A percentile compares a stretch with the other conserved stretches of the same genome.
Evolutionary conservation across 2,797 vertebrate genomes (phyloP).

Genomic region (Pangasius macronema): DNA sequence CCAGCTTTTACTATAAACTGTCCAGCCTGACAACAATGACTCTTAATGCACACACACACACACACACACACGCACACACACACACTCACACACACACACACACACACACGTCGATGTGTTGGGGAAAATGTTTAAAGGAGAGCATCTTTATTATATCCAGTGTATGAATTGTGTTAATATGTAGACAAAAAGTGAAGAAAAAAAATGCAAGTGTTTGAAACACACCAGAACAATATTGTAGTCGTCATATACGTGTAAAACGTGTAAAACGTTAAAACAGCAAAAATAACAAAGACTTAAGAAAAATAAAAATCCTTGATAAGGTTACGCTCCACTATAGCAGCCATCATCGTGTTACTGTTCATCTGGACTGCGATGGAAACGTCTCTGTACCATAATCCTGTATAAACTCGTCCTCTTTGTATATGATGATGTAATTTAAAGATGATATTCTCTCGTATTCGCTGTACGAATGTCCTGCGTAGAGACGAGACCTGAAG

Average conservation of each 20-base stretch:
- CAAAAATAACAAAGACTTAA: constrained; percentile 62
- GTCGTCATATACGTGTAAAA: constrained; percentile 79
- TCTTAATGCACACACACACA: not conserved
- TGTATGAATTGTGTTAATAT: constrained; percentile 82
- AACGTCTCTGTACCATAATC: constrained; percentile 74
- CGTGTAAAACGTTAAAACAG: constrained; percentile 77
- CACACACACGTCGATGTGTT: constrained; percentile 45
- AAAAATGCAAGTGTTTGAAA: constrained; percentile 73
- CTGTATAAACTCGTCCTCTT: constrained; percentile 76
- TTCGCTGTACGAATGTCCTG: constrained; percentile 65
- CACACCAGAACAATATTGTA: constrained; percentile 74
- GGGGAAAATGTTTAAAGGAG: constrained; percentile 63
- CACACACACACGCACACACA: constrained; percentile 47
- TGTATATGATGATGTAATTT: constrained; percentile 87
- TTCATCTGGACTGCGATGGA: constrained; percentile 71
- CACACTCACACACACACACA: constrained; percentile 40
- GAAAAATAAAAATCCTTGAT: constrained; percentile 55
- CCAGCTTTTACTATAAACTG: constrained; percentile 70
- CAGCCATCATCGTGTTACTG: constrained; percentile 74
- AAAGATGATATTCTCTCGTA: constrained; percentile 83
- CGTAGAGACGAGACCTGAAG: constrained; percentile 74
- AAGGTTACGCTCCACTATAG: constrained; percentile 71
- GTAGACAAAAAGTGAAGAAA: constrained; percentile 63
- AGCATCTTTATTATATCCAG: constrained; percentile 71
- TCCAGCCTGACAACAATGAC: constrained; percentile 75